Percentiles rank a stretch among this genome's conserved stretches.
These are phyloP conservation scores for Gymnodraco acuticeps DNA, from an alignment of 2,797 vertebrate genomes.

Conservation along the genomic window DNA sequence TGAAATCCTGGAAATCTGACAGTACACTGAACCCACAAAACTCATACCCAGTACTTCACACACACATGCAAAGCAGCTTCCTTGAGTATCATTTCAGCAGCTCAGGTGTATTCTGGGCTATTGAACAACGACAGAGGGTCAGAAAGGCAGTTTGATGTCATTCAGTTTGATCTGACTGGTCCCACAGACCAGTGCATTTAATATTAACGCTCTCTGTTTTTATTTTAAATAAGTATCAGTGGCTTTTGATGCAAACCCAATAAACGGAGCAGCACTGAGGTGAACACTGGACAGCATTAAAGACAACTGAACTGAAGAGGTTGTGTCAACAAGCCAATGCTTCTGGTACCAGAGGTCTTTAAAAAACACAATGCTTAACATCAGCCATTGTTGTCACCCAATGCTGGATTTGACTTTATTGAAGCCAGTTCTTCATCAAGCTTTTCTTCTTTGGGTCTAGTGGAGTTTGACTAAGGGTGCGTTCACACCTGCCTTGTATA, in stretches of 20 bases:
- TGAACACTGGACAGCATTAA: too few relatives aligned
- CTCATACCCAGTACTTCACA: background rate
- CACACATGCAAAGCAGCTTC: too few relatives aligned
- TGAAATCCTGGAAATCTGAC: background rate
- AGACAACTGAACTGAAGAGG: too few relatives aligned
- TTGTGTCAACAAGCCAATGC: too few relatives aligned
- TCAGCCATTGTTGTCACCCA: too few relatives aligned
- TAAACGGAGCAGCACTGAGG: background rate
- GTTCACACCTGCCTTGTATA: too few relatives aligned
- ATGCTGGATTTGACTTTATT: too few relatives aligned
- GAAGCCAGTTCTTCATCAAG: too few relatives aligned
- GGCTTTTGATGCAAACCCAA: background rate
- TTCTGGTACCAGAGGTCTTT: too few relatives aligned
- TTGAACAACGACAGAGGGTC: background rate
- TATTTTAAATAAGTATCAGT: background rate
- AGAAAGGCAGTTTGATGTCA: slow-evolving; percentile 13
- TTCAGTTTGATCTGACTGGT: background rate
- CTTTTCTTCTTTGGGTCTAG: too few relatives aligned
- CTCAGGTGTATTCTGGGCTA: background rate
- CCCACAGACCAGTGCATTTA: background rate
- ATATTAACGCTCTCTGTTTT: background rate
- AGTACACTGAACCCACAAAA: background rate
- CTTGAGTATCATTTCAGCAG: background rate
- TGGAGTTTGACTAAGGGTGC: too few relatives aligned
- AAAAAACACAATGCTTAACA: too few relatives aligned